Evolutionary conservation across 2,888 invertebrate genomes (phyloP).

Genomic region (Capitulum mitella): DNA sequence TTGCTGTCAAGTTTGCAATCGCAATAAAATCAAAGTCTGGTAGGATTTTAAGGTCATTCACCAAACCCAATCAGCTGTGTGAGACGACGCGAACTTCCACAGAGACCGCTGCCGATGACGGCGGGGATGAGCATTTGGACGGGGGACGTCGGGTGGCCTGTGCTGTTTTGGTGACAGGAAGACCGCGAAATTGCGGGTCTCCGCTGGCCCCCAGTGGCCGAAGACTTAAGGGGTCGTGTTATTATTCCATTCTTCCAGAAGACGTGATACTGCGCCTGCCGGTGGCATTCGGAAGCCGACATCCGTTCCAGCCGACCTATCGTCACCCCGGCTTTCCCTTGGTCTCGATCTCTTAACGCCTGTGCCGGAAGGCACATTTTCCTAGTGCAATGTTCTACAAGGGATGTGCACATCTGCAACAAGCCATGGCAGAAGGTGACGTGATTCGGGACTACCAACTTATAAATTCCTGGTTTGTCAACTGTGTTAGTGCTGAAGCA

Average conservation of each 20-base stretch:
- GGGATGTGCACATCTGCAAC: slow-evolving; percentile 10
- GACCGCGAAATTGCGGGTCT: too few relatives aligned
- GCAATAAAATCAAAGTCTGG: too few relatives aligned
- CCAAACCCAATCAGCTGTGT: neutral
- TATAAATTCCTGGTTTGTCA: slow-evolving; percentile 22
- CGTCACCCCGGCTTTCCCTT: neutral
- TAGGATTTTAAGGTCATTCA: neutral
- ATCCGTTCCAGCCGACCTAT: neutral
- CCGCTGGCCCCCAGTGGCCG: too few relatives aligned
- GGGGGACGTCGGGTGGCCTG: neutral
- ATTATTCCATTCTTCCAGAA: neutral
- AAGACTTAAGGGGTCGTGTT: neutral
- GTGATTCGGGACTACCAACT: neutral
- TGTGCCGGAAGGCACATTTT: neutral
- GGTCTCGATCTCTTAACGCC: neutral
- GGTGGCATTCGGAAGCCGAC: neutral
- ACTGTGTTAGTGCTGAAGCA: neutral
- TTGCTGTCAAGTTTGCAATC: too few relatives aligned
- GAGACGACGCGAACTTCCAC: neutral
- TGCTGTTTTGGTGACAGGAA: neutral
- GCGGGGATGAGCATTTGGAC: neutral
- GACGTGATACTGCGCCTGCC: neutral
- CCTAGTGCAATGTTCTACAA: slow-evolving; percentile 2
- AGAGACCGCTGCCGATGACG: neutral
- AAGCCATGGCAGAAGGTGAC: neutral